Base-by-base conservation (phyloP, 1,140 invertebrate species). In the Eriosoma lanigerum region DNA sequence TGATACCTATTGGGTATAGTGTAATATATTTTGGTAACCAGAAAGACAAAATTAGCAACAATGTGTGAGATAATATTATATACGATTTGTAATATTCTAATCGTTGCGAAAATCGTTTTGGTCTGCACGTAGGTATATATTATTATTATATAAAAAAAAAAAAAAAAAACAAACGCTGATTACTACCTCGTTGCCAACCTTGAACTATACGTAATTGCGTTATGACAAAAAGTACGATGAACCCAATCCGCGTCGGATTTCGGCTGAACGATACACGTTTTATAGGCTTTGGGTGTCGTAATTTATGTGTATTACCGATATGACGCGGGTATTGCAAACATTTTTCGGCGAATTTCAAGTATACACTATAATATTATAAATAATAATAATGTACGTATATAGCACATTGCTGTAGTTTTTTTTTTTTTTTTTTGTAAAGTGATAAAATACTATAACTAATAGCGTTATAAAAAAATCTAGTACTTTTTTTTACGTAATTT, bases 191-290 rank as follows among this genome's bases (percentile, higher is more conserved):
- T 13, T 10, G 21, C 32, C 38, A 68, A 68, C 64, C 64, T 68
- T 68, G 64, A 68, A 68, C 64, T 68, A 68, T 68, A n/a, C n/a
- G n/a, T n/a, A 68, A 68, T 68, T 68, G 64, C 64, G 44, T 68
- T 68, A 68, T 15, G 38, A 24, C 64, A 46, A 46, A 46, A 46
- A 68, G 64, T 68, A 68, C 64, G 64, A 68, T 68, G 64, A 68
- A 68, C 64, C 64, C 64, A 46, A 21, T 44, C n/a, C 32, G n/a
- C 12, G 13, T 19, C 5, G 26, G 64, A 68, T 46, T 46, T 46
- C 13, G 12, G 21, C 64, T n/a, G 64, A 46, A 68, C 32, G 5
- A 17, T 62, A 29, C 6, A 60, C 17, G 29, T 26, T 62, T 4
- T 3, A n/a, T 32, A 9, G 19, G 12, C 19, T 29, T 9, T 64